A percentile compares a stretch with the other conserved stretches of the same genome.
phyloP scores from a whole-genome alignment of 2,113 vertebrate species.

The zebrafish (Danio rerio) region GRCz12tu NC_133190.1:22301501-22302000 shows the following conservation, averaged over 20 bases:
- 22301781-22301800: neutral
- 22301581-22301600: neutral
- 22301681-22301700: neutral
- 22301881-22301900: constrained; percentile 23
- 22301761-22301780: neutral
- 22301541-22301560: neutral
- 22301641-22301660: too few relatives aligned
- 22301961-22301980: constrained; percentile 20
- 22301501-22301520: neutral
- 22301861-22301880: neutral
- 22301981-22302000: neutral
- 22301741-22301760: neutral
- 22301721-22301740: neutral
- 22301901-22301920: constrained; percentile 18
- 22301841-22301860: neutral
- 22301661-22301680: neutral
- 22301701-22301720: neutral
- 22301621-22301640: neutral
- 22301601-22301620: neutral
- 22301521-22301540: too few relatives aligned
- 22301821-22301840: too few relatives aligned
- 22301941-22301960: neutral
- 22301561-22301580: neutral
- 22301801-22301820: too few relatives aligned
- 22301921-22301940: constrained; percentile 17